Conservation (phyloP, 2,888 invertebrate genomes). For the Kryphioiulus occultus region DNA sequence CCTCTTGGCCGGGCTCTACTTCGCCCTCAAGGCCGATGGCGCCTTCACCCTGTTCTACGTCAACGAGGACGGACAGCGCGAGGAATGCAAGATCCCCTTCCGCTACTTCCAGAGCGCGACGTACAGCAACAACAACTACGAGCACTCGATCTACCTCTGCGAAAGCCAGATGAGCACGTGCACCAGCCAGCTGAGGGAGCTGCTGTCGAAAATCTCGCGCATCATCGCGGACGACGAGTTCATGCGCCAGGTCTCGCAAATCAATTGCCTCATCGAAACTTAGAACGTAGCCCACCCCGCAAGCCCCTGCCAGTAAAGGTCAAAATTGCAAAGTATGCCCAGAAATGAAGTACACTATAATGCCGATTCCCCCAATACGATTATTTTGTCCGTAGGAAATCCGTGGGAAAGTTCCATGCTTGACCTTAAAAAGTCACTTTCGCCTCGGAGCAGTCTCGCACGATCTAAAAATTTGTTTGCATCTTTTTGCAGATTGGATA, state of each 20-base stretch:
- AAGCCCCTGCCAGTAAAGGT: background rate
- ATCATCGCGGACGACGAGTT: slow-evolving; percentile 76
- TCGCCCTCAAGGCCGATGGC: slow-evolving; percentile 70
- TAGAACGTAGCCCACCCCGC: background rate
- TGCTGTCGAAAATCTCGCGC: slow-evolving; percentile 72
- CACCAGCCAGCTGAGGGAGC: slow-evolving; percentile 70
- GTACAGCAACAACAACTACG: slow-evolving; percentile 46
- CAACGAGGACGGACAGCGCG: slow-evolving; percentile 69
- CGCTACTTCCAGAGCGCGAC: slow-evolving; percentile 66
- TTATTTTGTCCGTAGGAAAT: too few relatives aligned
- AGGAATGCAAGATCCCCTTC: slow-evolving; percentile 78
- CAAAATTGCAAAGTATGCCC: background rate
- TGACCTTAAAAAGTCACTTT: too few relatives aligned
- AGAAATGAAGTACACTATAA: too few relatives aligned
- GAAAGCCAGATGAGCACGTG: slow-evolving; percentile 32
- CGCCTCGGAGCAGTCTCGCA: too few relatives aligned
- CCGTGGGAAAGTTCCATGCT: too few relatives aligned
- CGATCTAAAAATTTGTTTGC: too few relatives aligned
- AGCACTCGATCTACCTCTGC: slow-evolving; percentile 32
- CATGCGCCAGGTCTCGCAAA: slow-evolving; percentile 76
- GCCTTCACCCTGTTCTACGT: slow-evolving; percentile 80
- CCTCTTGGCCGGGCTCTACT: slow-evolving; percentile 83
- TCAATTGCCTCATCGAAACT: slow-evolving; percentile 67
- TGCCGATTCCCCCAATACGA: too few relatives aligned
- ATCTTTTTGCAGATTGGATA: too few relatives aligned